phyloP scores from a whole-genome alignment of 2,888 invertebrate species.

The Ceriagrion tenellum region DNA sequence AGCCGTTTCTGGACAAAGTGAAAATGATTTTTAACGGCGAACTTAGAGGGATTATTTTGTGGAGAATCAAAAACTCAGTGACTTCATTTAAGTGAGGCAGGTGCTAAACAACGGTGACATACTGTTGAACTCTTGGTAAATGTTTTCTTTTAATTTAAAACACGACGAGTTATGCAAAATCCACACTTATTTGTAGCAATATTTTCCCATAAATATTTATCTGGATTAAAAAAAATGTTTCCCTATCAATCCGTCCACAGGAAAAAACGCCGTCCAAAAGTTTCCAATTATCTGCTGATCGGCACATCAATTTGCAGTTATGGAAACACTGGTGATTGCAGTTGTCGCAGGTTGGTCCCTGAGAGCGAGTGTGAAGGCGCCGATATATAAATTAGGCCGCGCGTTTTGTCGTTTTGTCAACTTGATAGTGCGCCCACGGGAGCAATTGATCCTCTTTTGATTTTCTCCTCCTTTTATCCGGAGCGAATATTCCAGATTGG shows the following conservation, averaged over 20 bases:
- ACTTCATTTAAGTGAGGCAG: too few relatives aligned
- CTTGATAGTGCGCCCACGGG: constrained; percentile 21
- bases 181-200: neutral
- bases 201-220: neutral
- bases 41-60: too few relatives aligned
- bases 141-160: neutral
- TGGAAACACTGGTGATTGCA: neutral
- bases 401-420: neutral
- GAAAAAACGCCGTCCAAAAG: neutral
- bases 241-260: neutral
- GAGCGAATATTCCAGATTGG: neutral
- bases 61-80: too few relatives aligned
- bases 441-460: constrained; percentile 27
- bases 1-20: too few relatives aligned
- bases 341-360: neutral
- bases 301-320: constrained; percentile 32
- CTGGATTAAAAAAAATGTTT: neutral
- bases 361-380: neutral
- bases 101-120: too few relatives aligned
- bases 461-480: neutral
- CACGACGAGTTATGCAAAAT: neutral
- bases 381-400: constrained; percentile 23
- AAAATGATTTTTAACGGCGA: too few relatives aligned
- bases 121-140: neutral
- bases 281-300: constrained; percentile 17